Conservation (phyloP, 1,140 invertebrate genomes). For the Colletes latitarsis region DNA sequence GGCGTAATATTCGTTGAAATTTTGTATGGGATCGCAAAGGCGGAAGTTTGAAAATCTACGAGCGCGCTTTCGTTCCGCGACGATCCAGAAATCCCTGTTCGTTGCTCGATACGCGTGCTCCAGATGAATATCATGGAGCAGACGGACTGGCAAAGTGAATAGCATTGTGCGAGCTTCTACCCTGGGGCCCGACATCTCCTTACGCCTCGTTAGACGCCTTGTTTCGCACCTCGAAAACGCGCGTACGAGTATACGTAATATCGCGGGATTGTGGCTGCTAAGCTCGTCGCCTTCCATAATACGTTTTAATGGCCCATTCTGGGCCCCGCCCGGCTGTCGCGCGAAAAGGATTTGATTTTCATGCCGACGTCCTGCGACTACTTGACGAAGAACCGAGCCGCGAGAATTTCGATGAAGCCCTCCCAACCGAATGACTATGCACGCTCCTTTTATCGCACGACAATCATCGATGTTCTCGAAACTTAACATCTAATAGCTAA, state of each 20-base stretch:
- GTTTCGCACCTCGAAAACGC: conserved; percentile 66
- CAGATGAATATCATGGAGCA: conserved; percentile 36
- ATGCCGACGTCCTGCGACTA: conserved; percentile 22
- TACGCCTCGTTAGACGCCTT: conserved; percentile 72
- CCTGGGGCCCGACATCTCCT: conserved; percentile 64
- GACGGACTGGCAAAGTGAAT: conserved; percentile 52
- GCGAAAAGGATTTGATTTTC: conserved; percentile 61
- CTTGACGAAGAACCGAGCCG: conserved; percentile 2
- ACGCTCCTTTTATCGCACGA: background rate
- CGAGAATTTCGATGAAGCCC: conserved; percentile 17
- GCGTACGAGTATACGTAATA: conserved; percentile 50
- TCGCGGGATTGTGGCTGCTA: conserved; percentile 48
- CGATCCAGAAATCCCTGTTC: background rate
- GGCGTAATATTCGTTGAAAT: background rate
- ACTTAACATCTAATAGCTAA: too few relatives aligned
- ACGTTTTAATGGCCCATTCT: conserved; percentile 66
- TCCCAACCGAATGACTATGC: background rate
- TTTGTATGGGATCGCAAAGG: background rate
- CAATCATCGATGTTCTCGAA: background rate
- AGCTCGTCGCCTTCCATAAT: conserved; percentile 61
- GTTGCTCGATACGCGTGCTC: conserved; percentile 19
- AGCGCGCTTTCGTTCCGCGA: background rate
- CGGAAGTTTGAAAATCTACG: background rate
- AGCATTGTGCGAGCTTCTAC: conserved; percentile 58
- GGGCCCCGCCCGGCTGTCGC: conserved; percentile 24